A percentile compares a stretch with the other conserved stretches of the same genome.
Evolutionary conservation across 2,113 vertebrate genomes (phyloP).

Genomic region (Haemorhous mexicanus): DNA sequence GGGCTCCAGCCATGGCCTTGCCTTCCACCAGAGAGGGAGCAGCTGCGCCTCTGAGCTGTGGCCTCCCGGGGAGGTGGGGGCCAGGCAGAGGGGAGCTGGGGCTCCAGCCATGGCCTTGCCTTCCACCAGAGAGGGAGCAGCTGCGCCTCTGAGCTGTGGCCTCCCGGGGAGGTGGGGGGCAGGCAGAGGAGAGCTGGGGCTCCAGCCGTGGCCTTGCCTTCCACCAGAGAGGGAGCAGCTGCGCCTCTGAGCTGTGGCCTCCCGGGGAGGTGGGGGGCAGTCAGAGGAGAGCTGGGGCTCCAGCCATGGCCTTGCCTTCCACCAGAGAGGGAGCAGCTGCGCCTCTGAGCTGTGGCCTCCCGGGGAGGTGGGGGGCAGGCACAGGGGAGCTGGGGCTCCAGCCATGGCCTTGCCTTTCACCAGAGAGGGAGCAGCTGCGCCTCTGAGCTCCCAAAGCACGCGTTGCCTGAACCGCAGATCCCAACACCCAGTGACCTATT

Average conservation of each 20-base stretch:
- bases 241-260: not conserved
- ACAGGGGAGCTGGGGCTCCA: not conserved
- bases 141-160: not conserved
- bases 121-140: too few relatives aligned
- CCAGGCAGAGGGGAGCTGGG: too few relatives aligned
- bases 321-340: too few relatives aligned
- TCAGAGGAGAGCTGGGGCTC: too few relatives aligned
- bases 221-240: not conserved
- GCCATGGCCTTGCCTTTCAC: not conserved
- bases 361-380: rapidly evolving
- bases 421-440: not conserved
- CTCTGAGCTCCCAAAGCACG: not conserved
- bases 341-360: not conserved
- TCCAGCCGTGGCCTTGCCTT: not conserved
- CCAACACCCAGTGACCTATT: not conserved
- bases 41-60: not conserved
- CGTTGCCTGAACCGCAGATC: not conserved
- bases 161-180: rapidly evolving
- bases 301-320: too few relatives aligned
- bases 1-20: not conserved
- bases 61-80: rapidly evolving
- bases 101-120: too few relatives aligned
- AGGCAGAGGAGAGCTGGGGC: not conserved
- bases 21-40: not conserved
- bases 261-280: rapidly evolving